These are phyloP conservation scores for Pyralis farinalis DNA, from an alignment of 2,888 invertebrate genomes.

Conservation along the genomic window DNA sequence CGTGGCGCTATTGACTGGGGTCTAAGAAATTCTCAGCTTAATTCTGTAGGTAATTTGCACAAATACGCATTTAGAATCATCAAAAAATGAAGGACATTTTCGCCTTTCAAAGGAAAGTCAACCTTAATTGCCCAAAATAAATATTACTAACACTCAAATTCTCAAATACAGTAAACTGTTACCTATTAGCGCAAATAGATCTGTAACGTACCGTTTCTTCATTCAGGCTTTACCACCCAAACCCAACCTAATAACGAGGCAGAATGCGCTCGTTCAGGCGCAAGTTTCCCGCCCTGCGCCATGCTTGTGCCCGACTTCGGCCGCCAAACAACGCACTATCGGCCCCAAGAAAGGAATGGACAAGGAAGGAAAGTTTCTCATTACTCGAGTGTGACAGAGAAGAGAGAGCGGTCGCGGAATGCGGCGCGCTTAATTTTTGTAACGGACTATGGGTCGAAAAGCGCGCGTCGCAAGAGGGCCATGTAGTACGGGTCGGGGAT, in stretches of 20 bases:
- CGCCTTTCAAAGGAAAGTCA: too few species aligned
- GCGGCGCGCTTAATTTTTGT: slow-evolving; percentile 78
- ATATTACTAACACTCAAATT: too few species aligned
- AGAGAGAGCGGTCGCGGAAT: slow-evolving; percentile 61
- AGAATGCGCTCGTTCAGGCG: slow-evolving; percentile 27
- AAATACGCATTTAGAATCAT: too few species aligned
- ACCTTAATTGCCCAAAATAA: too few species aligned
- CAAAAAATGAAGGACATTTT: too few species aligned
- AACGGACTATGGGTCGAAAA: slow-evolving; percentile 76
- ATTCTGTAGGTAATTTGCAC: too few species aligned
- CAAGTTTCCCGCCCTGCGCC: slow-evolving; percentile 40
- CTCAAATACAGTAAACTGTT: too few species aligned
- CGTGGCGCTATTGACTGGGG: too few species aligned
- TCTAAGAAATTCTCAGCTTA: too few species aligned
- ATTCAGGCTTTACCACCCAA: too few species aligned
- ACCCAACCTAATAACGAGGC: slow-evolving; percentile 18
- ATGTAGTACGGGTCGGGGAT: slow-evolving; percentile 58
- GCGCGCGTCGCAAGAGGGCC: slow-evolving; percentile 66
- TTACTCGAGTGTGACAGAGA: slow-evolving; percentile 50
- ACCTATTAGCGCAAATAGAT: too few species aligned
- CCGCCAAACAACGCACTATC: slow-evolving; percentile 19
- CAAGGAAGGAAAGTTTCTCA: slow-evolving; percentile 11
- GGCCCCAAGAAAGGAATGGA: slow-evolving; percentile 17
- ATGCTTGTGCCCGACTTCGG: slow-evolving; percentile 32
- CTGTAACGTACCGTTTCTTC: too few species aligned